Evolutionary conservation across 2,797 vertebrate genomes (phyloP).

Genomic region (Sardinella longiceps): DNA sequence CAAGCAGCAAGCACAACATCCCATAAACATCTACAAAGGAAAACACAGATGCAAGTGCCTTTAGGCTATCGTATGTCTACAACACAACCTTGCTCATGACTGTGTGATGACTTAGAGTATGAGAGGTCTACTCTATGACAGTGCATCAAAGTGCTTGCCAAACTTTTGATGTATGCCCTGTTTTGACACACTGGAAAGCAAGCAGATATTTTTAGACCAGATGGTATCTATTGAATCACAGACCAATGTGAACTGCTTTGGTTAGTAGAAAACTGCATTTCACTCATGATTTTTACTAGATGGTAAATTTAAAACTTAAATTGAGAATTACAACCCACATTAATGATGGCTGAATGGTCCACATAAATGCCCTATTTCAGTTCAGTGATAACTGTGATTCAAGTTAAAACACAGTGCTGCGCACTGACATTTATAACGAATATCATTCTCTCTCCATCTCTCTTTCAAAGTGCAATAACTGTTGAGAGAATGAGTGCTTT

Average conservation of each 20-base stretch:
- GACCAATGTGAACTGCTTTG: not conserved
- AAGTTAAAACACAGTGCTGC: not conserved
- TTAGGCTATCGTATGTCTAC: not conserved
- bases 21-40: not conserved
- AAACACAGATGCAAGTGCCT: not conserved
- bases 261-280: not conserved
- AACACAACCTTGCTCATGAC: not conserved
- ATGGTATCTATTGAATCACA: not conserved
- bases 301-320: not conserved
- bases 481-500: slow-evolving; percentile 27
- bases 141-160: slow-evolving; percentile 5
- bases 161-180: not conserved
- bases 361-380: not conserved
- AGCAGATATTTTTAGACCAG: slow-evolving; percentile 10
- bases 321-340: not conserved
- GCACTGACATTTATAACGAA: not conserved
- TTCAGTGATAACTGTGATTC: not conserved
- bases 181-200: not conserved
- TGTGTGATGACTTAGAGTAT: not conserved
- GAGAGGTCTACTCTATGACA: slow-evolving; percentile 3
- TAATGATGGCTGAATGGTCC: not conserved
- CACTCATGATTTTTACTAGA: slow-evolving; percentile 10
- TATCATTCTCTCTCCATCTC: not conserved
- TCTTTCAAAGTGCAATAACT: not conserved
- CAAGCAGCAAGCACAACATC: not conserved